Evolutionary conservation across 2,113 vertebrate species (phyloP), one percentile per base, ranked within the genome.

Genomic region (Proterorhinus semilunaris): DNA sequence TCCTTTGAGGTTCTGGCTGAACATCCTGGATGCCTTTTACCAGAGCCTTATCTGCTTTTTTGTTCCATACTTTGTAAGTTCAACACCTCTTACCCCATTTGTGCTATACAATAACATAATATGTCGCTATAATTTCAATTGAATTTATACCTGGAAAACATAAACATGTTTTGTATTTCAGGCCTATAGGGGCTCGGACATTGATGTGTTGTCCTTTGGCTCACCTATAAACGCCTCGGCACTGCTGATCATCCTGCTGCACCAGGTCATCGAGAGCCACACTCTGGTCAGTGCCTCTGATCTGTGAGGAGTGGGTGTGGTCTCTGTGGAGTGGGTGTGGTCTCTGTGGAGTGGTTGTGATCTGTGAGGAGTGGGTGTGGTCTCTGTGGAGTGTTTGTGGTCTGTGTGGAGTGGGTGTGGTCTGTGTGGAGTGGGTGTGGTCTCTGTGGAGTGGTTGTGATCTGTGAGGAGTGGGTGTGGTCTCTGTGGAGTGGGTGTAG

Each of bases 11-110:
- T 89, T 91, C 82, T 94, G 93, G 93, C 67, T 96, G 58, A 91
- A 92, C 7, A 89, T 98, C 80, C 8, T 93, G 68, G 97, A 98
- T 76, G 96, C 95, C 0, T 95, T 96, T 79, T 98, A 98, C 86
- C 97, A 99, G 85, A 98, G 97, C 66, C 93, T 98, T 0, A 1
- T 95, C 76, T 98, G 96, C 79, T 98, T 98, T 91, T 98, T 98
- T 13, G 75, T 99, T 21, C 96, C 97, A 15, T 98, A 98, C 70
- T 92, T 94, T 84, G 97, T 99, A 88, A 96, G 96, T 85, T 55
- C 8, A 16, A 43, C 8, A 1, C 4, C 21, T 1, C 21, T 21
- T 21, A 21, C 21, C 1, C 13, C 27, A 36, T 17, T 21, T 10
- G 54, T 45, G 11, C 10, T 12, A 47, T 47, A 47, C 7, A 47